These are phyloP conservation scores for Thecophora atra DNA, from an alignment of 2,888 invertebrate species.

Conservation along the genomic window DNA sequence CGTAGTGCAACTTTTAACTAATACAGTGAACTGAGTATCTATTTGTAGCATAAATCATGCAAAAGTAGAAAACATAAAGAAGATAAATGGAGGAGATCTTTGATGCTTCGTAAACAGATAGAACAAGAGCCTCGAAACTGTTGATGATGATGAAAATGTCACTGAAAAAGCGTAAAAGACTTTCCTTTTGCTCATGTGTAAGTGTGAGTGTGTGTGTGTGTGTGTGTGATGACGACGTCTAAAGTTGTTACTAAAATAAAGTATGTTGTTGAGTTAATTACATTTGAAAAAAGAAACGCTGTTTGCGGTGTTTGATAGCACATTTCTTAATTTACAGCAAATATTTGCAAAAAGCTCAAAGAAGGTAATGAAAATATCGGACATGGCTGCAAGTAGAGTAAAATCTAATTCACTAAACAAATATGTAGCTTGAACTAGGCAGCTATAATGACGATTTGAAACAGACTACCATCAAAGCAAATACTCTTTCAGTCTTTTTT, in stretches of 20 bases:
- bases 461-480: too few relatives aligned
- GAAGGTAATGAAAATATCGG: too few relatives aligned
- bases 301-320: background rate
- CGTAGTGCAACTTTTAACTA: background rate
- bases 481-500: too few relatives aligned
- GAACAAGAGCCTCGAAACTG: background rate
- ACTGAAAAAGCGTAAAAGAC: background rate
- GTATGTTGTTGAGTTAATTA: background rate
- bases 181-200: background rate
- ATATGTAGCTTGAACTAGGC: too few relatives aligned
- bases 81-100: background rate
- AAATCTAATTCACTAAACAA: background rate
- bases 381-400: too few relatives aligned
- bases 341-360: background rate
- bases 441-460: too few relatives aligned
- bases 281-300: background rate
- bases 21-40: constrained; percentile 2
- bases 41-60: constrained; percentile 18
- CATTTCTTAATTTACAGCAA: background rate
- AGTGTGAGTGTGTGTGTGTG: background rate
- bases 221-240: background rate
- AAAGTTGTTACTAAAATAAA: background rate
- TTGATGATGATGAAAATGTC: background rate
- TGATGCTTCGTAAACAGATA: background rate
- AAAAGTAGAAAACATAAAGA: background rate